Conservation (phyloP, 2,888 invertebrate genomes). For the Junonia oenone region DNA sequence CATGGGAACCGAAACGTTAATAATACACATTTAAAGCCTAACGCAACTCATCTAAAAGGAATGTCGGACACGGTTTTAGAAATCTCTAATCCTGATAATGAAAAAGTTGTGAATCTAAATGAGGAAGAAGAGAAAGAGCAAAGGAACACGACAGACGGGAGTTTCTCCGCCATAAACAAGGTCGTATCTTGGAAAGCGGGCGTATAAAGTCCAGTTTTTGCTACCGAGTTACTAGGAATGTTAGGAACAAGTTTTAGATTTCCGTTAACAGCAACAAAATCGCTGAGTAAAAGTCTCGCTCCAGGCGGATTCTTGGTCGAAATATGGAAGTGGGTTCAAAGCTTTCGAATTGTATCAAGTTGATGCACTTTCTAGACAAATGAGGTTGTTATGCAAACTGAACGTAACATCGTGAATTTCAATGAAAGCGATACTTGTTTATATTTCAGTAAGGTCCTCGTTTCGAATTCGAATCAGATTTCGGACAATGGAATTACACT, state of each 20-base stretch:
- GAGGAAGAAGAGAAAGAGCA: constrained; percentile 5
- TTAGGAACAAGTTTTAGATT: constrained; percentile 57
- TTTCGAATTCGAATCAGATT: constrained; percentile 56
- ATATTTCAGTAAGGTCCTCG: constrained; percentile 37
- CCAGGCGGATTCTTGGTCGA: constrained; percentile 61
- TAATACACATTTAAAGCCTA: constrained; percentile 17
- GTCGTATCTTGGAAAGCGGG: constrained; percentile 69
- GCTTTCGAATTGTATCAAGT: constrained; percentile 68
- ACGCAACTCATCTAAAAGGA: constrained; percentile 9
- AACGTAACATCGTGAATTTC: constrained; percentile 68
- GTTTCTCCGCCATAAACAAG: constrained; percentile 70
- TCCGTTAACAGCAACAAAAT: constrained; percentile 54
- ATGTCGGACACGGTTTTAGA: constrained; percentile 13
- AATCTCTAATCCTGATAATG: constrained; percentile 19
- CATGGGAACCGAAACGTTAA: constrained; percentile 29
- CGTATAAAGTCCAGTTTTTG: constrained; percentile 65
- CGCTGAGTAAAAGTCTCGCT: constrained; percentile 66
- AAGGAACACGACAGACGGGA: constrained; percentile 13
- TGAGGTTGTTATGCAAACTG: constrained; percentile 68
- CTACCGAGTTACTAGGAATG: constrained; percentile 59
- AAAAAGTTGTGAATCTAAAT: constrained; percentile 5
- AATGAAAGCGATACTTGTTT: constrained; percentile 58
- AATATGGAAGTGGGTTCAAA: constrained; percentile 66
- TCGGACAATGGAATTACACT: constrained; percentile 36
- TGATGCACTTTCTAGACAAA: constrained; percentile 74